Conservation (phyloP, 1,140 invertebrate species). For the Neocloeon triangulifer region DNA sequence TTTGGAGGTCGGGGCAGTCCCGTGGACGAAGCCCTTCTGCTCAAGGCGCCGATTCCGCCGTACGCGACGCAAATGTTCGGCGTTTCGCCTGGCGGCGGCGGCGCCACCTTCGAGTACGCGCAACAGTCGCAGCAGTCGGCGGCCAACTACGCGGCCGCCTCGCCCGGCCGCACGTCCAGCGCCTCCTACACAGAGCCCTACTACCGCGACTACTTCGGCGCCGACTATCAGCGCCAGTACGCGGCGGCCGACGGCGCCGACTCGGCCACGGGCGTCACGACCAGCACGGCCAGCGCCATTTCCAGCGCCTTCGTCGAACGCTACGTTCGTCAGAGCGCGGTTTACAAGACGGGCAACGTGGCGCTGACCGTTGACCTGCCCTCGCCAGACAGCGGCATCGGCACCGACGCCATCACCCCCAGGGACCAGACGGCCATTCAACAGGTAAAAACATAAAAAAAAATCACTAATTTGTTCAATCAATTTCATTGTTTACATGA, state of each 20-base stretch:
- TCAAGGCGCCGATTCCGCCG: background rate
- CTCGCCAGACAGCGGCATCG: constrained; percentile 77
- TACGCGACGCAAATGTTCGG: constrained; percentile 1
- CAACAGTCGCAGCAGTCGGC: constrained; percentile 24
- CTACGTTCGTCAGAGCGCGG: constrained; percentile 24
- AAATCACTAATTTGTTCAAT: too few relatives aligned
- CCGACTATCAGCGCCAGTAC: constrained; percentile 22
- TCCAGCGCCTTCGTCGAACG: constrained; percentile 26
- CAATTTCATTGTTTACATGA: too few relatives aligned
- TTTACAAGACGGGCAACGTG: constrained; percentile 29
- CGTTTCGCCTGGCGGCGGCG: background rate
- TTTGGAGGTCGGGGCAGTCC: background rate
- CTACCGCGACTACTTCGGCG: constrained; percentile 24
- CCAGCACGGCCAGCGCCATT: constrained; percentile 6
- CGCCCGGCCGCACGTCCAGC: constrained; percentile 26
- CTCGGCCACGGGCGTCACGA: constrained; percentile 16
- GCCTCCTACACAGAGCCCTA: constrained; percentile 22
- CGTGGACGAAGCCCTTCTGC: background rate
- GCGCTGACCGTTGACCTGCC: constrained; percentile 67
- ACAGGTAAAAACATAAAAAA: too few relatives aligned
- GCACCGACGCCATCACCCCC: constrained; percentile 72
- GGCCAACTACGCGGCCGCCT: constrained; percentile 16
- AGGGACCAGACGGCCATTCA: constrained; percentile 66
- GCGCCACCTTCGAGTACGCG: constrained; percentile 10
- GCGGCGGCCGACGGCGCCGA: too few relatives aligned